Evolutionary conservation across 2,113 vertebrate species (phyloP), one percentile per base, ranked within the genome.

Genomic region (Abramis brama): DNA sequence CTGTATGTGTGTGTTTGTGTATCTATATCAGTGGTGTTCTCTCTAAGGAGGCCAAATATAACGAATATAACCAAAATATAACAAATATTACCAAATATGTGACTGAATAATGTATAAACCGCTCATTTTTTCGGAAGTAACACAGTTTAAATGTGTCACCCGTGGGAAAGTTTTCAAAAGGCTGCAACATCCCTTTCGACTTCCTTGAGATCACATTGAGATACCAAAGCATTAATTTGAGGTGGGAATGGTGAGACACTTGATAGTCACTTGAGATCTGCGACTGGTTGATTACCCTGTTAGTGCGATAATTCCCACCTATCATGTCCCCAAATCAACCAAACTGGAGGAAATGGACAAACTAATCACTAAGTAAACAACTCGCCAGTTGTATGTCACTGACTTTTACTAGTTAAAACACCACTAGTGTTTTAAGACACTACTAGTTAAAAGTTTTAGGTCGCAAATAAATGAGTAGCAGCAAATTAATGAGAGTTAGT

Each of bases 11-110:
- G 33, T 10, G 50, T 59, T 52, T 82, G 27, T 4, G 62, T 25
- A 62, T 55, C 47, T 8, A 17, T 5, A 55, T 77, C 17, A 77
- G 75, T 2, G 5, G 27, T 1, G 4, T 55, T 77, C 55, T 55
- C 74, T 52, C 17, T 27, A 77, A 55, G 17, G 27, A 55, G 3
- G 27, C 17, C 47, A 55, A 77, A 55, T 55, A 52, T 27, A 55
- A 52, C 6, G 30, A 52, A 76, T 76, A 15, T 25, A 76, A 33
- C 25, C 47, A 19, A 77, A 77, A 77, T 77, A 55, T 55, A 33
- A 17, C 74, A 55, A 50, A 76, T 77, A 50, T 76, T 9, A 52
- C 47, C 30, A 76, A 76, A 76, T 74, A 25, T 25, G 45, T 52
- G 25, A 9, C 43, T 52, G 74, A 76, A 52, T 50, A 47, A 52